Conservation (phyloP, 2,888 invertebrate species). For the Leptopterna dolabrata region DNA sequence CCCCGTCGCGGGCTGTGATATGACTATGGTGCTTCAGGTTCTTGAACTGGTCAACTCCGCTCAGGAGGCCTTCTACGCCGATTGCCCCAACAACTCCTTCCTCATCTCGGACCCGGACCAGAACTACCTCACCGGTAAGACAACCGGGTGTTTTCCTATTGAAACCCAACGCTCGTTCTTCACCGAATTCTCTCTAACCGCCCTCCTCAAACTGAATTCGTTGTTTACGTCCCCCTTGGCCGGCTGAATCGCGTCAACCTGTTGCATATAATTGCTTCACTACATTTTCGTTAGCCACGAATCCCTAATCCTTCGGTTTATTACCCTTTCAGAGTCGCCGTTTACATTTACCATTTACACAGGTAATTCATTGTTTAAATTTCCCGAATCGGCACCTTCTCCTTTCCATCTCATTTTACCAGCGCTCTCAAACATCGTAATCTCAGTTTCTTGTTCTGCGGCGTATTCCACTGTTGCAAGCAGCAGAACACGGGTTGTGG, state of each 20-base stretch:
- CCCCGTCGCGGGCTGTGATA: slow-evolving; percentile 21
- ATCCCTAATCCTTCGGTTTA: too few relatives aligned
- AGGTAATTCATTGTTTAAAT: too few relatives aligned
- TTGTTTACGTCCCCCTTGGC: neutral
- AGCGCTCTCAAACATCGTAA: too few relatives aligned
- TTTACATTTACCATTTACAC: too few relatives aligned
- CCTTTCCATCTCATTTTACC: too few relatives aligned
- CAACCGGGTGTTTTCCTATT: neutral
- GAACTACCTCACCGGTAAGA: slow-evolving; percentile 52
- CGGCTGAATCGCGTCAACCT: neutral
- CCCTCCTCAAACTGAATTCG: neutral
- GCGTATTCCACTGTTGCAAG: too few relatives aligned
- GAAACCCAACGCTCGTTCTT: neutral
- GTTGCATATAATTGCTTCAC: neutral
- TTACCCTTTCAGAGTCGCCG: too few relatives aligned
- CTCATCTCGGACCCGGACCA: slow-evolving; percentile 60
- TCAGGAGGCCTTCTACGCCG: slow-evolving; percentile 79
- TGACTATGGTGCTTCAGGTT: slow-evolving; percentile 79
- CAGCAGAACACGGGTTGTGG: too few relatives aligned
- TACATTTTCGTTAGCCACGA: too few relatives aligned
- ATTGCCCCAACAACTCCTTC: slow-evolving; percentile 68
- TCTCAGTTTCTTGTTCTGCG: too few relatives aligned
- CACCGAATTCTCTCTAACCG: neutral
- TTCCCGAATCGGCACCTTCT: too few relatives aligned
- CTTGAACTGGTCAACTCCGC: slow-evolving; percentile 73